Conservation (phyloP, 2,113 vertebrate genomes). For the Corvus hawaiiensis region DNA sequence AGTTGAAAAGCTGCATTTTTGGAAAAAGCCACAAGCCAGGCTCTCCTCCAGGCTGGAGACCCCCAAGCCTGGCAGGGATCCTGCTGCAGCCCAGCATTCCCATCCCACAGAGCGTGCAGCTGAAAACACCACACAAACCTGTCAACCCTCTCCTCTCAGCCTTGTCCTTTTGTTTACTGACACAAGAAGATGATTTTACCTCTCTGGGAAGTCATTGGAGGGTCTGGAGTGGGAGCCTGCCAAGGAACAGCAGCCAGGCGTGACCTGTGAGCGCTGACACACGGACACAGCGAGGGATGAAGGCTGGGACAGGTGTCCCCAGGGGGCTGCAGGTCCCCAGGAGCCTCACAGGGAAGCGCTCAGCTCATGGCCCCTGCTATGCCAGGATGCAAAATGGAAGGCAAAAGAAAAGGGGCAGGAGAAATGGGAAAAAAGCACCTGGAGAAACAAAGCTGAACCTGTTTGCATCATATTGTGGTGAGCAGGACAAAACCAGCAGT, state of each 20-base stretch:
- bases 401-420: background rate
- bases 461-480: background rate
- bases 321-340: background rate
- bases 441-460: background rate
- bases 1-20: background rate
- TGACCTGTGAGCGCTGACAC: background rate
- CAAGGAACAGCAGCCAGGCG: background rate
- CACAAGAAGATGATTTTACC: background rate
- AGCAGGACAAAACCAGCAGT: background rate
- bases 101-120: rapidly evolving
- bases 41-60: background rate
- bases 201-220: background rate
- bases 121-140: background rate
- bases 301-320: background rate
- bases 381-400: background rate
- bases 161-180: background rate
- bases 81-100: background rate
- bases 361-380: rapidly evolving
- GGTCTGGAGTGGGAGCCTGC: background rate
- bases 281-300: background rate
- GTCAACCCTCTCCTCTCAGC: background rate
- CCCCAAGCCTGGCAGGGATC: background rate
- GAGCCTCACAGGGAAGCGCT: background rate
- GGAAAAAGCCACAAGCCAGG: background rate
- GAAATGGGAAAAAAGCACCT: rapidly evolving